Conservation (phyloP, 2,797 vertebrate genomes). For the Numenius phaeopus region DNA sequence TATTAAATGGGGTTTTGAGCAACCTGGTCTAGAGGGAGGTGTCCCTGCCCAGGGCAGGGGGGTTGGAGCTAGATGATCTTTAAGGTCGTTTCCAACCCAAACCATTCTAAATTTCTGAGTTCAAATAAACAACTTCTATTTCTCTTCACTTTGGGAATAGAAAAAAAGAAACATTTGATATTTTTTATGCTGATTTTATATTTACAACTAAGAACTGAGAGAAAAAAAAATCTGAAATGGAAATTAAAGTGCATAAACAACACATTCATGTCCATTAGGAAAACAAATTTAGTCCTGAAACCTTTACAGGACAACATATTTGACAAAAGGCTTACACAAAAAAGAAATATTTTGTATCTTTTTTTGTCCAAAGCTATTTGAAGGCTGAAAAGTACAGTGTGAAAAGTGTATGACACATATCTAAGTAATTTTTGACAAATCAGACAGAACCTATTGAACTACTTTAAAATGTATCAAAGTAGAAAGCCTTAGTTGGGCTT, state of each 20-base stretch:
- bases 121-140: background rate
- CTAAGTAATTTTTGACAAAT: slow-evolving; percentile 18
- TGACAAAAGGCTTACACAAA: background rate
- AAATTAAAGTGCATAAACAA: background rate
- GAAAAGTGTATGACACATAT: background rate
- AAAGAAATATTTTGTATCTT: background rate
- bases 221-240: background rate
- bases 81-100: no score
- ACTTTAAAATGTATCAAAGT: background rate
- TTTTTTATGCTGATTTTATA: background rate
- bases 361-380: background rate
- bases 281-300: slow-evolving; percentile 20
- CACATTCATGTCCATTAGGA: background rate
- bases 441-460: background rate
- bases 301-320: background rate
- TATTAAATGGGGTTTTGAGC: background rate
- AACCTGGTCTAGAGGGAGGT: no score
- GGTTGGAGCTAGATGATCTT: no score
- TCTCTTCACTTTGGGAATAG: background rate
- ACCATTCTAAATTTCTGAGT: background rate
- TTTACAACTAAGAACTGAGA: background rate
- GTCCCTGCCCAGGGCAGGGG: no score
- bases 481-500: background rate
- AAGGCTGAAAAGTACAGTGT: background rate
- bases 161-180: background rate